These are phyloP conservation scores for Plebejus melissa DNA, from an alignment of 2,888 invertebrate genomes.

Conservation along the genomic window DNA sequence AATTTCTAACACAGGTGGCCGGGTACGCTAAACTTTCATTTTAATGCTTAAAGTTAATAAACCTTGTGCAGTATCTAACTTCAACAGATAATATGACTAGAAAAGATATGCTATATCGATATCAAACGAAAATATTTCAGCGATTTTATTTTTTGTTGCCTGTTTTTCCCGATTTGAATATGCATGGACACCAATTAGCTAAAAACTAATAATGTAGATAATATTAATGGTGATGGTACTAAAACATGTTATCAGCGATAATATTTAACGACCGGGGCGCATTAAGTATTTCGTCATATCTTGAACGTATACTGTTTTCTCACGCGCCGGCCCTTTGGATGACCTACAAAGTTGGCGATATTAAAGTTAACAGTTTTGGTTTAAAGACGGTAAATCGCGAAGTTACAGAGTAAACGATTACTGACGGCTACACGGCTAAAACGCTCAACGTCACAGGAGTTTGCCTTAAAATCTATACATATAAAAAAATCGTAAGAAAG, in stretches of 20 bases:
- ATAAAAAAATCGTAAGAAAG: too few relatives aligned
- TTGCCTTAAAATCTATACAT: too few relatives aligned
- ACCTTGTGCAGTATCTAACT: too few relatives aligned
- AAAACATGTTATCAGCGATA: neutral
- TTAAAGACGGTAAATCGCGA: too few relatives aligned
- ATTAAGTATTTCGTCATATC: conserved; percentile 5
- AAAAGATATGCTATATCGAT: too few relatives aligned
- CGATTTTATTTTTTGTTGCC: neutral
- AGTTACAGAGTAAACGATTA: too few relatives aligned
- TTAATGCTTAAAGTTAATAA: too few relatives aligned
- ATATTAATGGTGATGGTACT: neutral
- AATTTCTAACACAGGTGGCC: too few relatives aligned
- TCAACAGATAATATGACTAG: too few relatives aligned
- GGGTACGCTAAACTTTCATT: too few relatives aligned
- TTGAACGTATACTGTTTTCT: neutral
- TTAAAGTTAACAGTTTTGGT: neutral
- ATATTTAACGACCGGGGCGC: neutral
- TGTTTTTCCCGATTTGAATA: neutral
- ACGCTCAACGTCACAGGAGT: too few relatives aligned
- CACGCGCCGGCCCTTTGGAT: neutral
- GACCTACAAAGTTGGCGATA: neutral
- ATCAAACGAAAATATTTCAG: neutral
- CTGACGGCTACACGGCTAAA: too few relatives aligned
- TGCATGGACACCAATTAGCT: neutral
- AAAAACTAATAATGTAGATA: neutral